Base-by-base conservation (phyloP, 2,113 vertebrate genomes). In the Halcyon malimbica region DNA sequence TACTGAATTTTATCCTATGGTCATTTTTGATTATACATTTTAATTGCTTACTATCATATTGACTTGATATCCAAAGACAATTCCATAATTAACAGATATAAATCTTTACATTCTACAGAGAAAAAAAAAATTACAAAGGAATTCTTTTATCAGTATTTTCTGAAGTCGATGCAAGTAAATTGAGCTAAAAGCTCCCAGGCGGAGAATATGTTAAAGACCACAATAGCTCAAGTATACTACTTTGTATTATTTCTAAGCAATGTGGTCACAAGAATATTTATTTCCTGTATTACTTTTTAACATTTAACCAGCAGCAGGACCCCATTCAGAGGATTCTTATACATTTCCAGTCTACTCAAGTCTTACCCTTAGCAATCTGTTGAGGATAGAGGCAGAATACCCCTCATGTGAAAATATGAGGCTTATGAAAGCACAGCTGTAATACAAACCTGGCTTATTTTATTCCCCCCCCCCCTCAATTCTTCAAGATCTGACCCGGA, bases 11-110 rank as follows among this genome's bases (percentile, higher is more conserved):
- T 63, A 14, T 92, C 54, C 63, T 57, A 3, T 53, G 25, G 23
- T 92, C 25, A 28, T 57, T 97, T 96, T 78, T 94, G 60, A 96
- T 90, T 90, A 76, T 44, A 29, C 6, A 77, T 93, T 91, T 91
- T 95, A 97, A 96, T 93, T 97, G 44, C 77, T 97, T 92, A 46
- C 70, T 96, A 93, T 96, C 77, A 81, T 46, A 84, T 41, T 89
- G 37, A 63, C 62, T 93, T 93, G 88, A 94, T 95, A 96, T 84
- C 84, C 71, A 89, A 93, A 91, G 74, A 89, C 46, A 96, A 95
- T 89, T 95, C 76, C 63, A 79, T 93, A 97, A 97, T 96, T 95
- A 67, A 37, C 19, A 80, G 62, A 89, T 87, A 82, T 4, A 70
- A 92, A 83, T 88, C 54, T 83, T 83, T 75, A 84, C 75, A 33